Percentiles rank a stretch among this genome's conserved stretches.
Evolutionary conservation across 2,888 invertebrate species (phyloP).

Genomic region (Campoletis raptor): DNA sequence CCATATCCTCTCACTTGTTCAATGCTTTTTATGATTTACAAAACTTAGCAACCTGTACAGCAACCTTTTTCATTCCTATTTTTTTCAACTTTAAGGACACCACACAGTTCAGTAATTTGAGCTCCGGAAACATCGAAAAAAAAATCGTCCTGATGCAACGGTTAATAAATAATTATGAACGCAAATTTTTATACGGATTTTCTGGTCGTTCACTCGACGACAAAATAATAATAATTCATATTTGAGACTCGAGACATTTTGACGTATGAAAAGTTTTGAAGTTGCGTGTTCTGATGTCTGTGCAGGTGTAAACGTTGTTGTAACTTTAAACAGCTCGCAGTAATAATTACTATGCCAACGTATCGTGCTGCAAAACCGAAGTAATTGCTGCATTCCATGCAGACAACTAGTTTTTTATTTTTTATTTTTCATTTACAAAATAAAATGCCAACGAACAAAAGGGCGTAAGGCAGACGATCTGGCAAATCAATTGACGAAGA

Average conservation of each 20-base stretch:
- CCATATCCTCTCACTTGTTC: background rate
- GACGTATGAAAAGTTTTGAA: conserved; percentile 1
- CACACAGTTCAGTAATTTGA: background rate
- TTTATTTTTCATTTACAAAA: background rate
- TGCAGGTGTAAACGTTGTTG: conserved; percentile 20
- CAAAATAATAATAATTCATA: conserved; percentile 1
- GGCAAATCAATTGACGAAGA: background rate
- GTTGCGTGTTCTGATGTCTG: background rate
- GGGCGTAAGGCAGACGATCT: background rate
- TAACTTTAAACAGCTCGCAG: conserved; percentile 16
- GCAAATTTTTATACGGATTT: background rate
- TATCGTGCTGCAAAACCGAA: conserved; percentile 12
- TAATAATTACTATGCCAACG: conserved; percentile 44
- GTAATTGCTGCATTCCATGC: conserved; percentile 57
- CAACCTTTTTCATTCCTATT: background rate
- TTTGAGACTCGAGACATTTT: conserved; percentile 3
- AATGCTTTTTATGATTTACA: background rate
- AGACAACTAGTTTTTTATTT: background rate
- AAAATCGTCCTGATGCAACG: conserved; percentile 5
- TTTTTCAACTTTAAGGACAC: background rate
- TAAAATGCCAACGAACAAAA: background rate
- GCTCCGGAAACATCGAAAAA: background rate
- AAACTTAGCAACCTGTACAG: conserved; percentile 12
- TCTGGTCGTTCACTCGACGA: background rate
- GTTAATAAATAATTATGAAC: background rate